Evolutionary conservation across 23 tunicate genomes (phyloP), one percentile per base, ranked within the genome.

Genomic region (Ascidia mentula): DNA sequence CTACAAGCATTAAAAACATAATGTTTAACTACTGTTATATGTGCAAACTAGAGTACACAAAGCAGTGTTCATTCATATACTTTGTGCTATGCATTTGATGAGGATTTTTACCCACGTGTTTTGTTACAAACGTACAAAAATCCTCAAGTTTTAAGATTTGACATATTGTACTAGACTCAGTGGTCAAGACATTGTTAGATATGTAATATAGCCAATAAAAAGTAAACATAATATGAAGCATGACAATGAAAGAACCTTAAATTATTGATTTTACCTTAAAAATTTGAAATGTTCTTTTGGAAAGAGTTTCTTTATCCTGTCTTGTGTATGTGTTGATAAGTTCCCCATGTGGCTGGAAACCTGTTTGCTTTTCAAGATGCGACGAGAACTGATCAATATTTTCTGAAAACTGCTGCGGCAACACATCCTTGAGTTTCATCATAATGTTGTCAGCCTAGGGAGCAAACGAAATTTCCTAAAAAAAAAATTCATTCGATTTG

Each of bases 371-470:
- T 20, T 45, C 77, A 6, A 95, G 45, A 34, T 40, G 75, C 1
- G 61, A 31, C 61, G 89, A 80, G 79, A 90, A 95, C 9, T 95
- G 83, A 76, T 95, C 92, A 20, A 90, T 46, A 40, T 79, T 95
- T 36, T 69, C 35, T n/a, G 46, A 69, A 74, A 73, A 79, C 24
- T 80, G 60, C 4, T 73, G 53, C 22, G 91, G 91, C 20, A 92
- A 39, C 37, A 83, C 97, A 24, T 87, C 89, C 74, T 86, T 77
- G 77, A 92, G 28, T 24, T 77, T 87, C 37, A 31, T 34, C 79
- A 87, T 40, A 26, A 92, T 79, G 46, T 92, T 60, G 74, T 92
- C 97, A 18, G 88, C 76, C 91, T 87, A 37, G 60, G 76, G 76
- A n/a, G n/a, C n/a, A n/a, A n/a, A 8, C 30, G 31, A 30, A 69